phyloP scores from a whole-genome alignment of 2,888 invertebrate species.

The Acanthosepion lycidas region DNA sequence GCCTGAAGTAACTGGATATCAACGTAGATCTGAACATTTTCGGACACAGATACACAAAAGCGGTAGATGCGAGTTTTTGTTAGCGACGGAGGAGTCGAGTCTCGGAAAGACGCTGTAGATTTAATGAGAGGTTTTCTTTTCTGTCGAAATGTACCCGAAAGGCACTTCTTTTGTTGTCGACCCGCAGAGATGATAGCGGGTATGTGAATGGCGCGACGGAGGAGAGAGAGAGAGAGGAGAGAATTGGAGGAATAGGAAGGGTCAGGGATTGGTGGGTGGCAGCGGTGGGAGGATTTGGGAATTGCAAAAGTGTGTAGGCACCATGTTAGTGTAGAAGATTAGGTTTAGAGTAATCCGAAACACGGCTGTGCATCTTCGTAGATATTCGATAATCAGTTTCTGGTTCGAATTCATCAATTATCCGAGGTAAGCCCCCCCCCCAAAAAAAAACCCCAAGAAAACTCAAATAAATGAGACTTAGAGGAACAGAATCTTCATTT shows the following conservation, averaged over 20 bases:
- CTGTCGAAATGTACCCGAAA: slow-evolving; percentile 3
- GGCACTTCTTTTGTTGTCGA: slow-evolving; percentile 22
- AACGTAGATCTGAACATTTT: neutral
- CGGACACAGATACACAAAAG: neutral
- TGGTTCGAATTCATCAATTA: neutral
- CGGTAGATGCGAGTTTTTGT: neutral
- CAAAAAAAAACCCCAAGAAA: neutral
- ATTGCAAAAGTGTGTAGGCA: neutral
- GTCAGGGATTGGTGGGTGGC: neutral
- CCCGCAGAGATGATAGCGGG: neutral
- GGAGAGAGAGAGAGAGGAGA: neutral
- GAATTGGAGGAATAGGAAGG: neutral
- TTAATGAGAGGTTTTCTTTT: slow-evolving; percentile 18
- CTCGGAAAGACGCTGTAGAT: neutral
- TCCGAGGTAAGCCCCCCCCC: too few relatives aligned
- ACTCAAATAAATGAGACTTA: too few relatives aligned
- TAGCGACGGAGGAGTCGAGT: neutral
- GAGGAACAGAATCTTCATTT: neutral
- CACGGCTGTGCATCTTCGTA: neutral
- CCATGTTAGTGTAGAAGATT: neutral
- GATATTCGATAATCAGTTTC: neutral
- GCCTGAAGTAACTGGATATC: slow-evolving; percentile 21
- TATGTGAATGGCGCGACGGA: neutral
- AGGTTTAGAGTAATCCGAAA: neutral
- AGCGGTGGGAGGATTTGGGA: neutral